These are phyloP conservation scores for Pristionchus fissidentatus DNA, from an alignment of 2,888 invertebrate species.

Conservation along the genomic window DNA sequence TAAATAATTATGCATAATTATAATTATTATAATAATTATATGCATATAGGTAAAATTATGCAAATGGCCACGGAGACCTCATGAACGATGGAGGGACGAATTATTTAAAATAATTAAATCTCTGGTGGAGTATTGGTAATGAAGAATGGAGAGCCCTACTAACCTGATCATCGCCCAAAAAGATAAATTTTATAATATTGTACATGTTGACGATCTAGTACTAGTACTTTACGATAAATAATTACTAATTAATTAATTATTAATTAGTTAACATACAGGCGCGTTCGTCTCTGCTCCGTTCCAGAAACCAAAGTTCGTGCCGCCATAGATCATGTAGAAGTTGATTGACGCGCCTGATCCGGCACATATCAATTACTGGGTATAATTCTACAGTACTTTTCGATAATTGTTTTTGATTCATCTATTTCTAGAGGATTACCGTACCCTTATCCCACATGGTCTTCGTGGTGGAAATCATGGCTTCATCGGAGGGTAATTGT, in stretches of 20 bases:
- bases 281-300: constrained; percentile 67
- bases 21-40: no score
- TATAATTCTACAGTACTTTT: neutral
- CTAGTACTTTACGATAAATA: neutral
- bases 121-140: no score
- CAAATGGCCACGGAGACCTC: no score
- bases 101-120: no score
- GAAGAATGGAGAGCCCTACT: neutral
- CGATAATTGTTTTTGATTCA: neutral
- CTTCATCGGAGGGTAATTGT: constrained; percentile 51
- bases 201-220: no score
- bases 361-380: neutral
- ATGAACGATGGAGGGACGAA: no score
- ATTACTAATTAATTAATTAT: no score
- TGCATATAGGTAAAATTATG: neutral
- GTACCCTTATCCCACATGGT: constrained; percentile 49
- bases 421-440: neutral
- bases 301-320: constrained; percentile 74
- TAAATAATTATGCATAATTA: no score
- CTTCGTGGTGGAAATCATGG: constrained; percentile 59
- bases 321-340: constrained; percentile 74
- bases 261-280: constrained; percentile 50
- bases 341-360: constrained; percentile 69
- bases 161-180: no score
- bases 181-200: neutral